Percentiles rank a stretch among this genome's conserved stretches.
Evolutionary conservation across 2,888 invertebrate genomes (phyloP).

Genomic region (Acanthosepion lycidas): DNA sequence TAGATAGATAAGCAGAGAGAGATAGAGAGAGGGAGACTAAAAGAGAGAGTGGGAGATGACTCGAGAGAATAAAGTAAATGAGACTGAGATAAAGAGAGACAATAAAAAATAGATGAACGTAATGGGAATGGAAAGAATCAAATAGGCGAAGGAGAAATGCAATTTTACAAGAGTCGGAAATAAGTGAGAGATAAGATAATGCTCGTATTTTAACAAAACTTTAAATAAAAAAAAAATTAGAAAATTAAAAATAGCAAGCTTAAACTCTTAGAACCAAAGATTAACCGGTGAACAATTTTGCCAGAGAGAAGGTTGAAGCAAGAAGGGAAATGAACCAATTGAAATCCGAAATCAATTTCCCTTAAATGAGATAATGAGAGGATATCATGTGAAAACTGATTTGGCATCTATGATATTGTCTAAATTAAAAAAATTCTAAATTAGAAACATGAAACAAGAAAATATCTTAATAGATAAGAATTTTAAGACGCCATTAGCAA

Average conservation of each 20-base stretch:
- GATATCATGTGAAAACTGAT: background rate
- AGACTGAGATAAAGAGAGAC: too few species aligned
- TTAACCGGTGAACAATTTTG: too few species aligned
- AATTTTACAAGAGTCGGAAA: background rate
- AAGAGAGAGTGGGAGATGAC: background rate
- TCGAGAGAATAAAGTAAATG: too few species aligned
- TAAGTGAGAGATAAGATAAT: background rate
- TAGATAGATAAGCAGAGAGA: background rate
- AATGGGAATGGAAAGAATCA: too few species aligned
- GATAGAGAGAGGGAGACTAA: background rate
- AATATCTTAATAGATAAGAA: slow-evolving; percentile 23
- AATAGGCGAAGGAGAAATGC: background rate
- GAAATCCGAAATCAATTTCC: background rate
- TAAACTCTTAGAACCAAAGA: background rate
- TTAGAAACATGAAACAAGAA: background rate
- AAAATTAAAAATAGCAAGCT: background rate
- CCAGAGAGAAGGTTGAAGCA: background rate
- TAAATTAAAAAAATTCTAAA: background rate
- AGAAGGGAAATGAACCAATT: background rate
- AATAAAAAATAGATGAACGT: too few species aligned
- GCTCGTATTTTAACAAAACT: background rate
- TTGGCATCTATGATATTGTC: background rate
- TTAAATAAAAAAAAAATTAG: background rate
- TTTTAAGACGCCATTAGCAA: background rate
- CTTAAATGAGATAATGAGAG: background rate